phyloP scores from a whole-genome alignment of 2,797 vertebrate genomes.

The Falco biarmicus region DNA sequence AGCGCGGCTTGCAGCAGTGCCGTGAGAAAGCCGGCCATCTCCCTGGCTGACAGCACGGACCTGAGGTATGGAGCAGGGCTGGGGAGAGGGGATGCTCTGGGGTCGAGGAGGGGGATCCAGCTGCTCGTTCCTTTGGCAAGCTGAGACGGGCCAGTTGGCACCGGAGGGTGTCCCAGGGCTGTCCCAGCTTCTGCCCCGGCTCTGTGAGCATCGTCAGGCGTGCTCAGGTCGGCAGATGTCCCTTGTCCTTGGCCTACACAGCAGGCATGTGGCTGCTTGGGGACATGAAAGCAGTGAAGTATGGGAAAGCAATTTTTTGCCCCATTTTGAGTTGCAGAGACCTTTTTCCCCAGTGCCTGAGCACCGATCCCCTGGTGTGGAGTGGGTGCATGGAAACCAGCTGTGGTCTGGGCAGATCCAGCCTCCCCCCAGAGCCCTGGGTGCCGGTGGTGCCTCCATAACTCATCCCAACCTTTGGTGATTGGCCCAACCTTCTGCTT shows the following conservation, averaged over 20 bases:
- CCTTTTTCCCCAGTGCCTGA: neutral
- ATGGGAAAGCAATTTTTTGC: neutral
- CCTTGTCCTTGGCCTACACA: fast-evolving
- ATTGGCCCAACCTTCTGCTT: neutral
- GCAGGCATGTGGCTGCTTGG: fast-evolving
- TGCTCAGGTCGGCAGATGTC: fast-evolving
- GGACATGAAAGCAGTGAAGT: neutral
- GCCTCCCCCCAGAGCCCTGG: neutral
- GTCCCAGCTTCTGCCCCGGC: neutral
- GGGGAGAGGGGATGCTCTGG: slow-evolving; percentile 57
- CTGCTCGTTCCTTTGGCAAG: neutral
- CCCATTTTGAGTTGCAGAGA: neutral
- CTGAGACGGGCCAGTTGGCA: neutral
- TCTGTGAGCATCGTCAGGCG: fast-evolving
- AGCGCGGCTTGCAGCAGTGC: slow-evolving; percentile 97
- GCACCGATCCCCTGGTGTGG: neutral
- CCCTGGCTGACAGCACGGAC: slow-evolving; percentile 97
- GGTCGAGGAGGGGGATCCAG: fast-evolving
- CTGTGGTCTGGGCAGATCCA: neutral
- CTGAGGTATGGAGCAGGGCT: slow-evolving; percentile 82
- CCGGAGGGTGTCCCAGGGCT: fast-evolving
- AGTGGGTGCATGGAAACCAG: fast-evolving
- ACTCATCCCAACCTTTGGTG: too few relatives aligned
- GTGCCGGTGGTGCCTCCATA: neutral
- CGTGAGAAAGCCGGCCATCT: slow-evolving; percentile 96